These are phyloP conservation scores for Cotesia congregata DNA, from an alignment of 2,888 invertebrate species.

Conservation along the genomic window DNA sequence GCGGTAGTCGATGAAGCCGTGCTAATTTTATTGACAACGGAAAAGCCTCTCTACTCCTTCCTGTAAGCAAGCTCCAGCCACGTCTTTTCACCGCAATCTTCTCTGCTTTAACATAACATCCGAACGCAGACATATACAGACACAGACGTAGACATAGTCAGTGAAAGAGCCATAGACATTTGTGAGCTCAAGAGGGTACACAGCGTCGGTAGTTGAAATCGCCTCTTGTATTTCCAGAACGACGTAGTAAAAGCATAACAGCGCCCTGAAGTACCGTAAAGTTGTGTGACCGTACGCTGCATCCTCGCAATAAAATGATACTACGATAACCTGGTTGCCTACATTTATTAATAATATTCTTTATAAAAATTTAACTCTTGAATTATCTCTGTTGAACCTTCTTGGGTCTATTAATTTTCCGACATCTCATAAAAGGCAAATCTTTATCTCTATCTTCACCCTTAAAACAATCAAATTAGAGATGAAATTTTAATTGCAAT, in stretches of 20 bases:
- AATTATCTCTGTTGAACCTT: neutral
- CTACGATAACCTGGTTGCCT: constrained; percentile 47
- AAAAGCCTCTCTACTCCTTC: constrained; percentile 26
- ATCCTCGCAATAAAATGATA: constrained; percentile 60
- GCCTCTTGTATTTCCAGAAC: constrained; percentile 59
- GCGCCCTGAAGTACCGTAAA: constrained; percentile 69
- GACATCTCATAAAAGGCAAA: neutral
- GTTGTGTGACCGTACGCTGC: constrained; percentile 66
- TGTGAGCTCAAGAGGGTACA: neutral
- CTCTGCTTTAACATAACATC: too few relatives aligned
- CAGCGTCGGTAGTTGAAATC: constrained; percentile 50
- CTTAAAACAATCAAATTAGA: neutral
- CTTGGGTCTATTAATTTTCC: neutral
- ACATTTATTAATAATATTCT: neutral
- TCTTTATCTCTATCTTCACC: neutral
- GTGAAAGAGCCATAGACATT: constrained; percentile 43
- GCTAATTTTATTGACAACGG: constrained; percentile 42
- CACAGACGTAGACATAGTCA: constrained; percentile 8
- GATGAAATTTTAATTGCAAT: neutral
- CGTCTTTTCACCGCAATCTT: too few relatives aligned
- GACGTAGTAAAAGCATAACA: constrained; percentile 69
- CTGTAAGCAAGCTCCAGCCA: too few relatives aligned
- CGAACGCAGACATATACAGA: neutral
- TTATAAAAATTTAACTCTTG: neutral
- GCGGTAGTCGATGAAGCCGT: constrained; percentile 36